These are phyloP conservation scores for Drosophila pachea DNA, from an alignment of 1,140 invertebrate species.

Conservation along the genomic window DNA sequence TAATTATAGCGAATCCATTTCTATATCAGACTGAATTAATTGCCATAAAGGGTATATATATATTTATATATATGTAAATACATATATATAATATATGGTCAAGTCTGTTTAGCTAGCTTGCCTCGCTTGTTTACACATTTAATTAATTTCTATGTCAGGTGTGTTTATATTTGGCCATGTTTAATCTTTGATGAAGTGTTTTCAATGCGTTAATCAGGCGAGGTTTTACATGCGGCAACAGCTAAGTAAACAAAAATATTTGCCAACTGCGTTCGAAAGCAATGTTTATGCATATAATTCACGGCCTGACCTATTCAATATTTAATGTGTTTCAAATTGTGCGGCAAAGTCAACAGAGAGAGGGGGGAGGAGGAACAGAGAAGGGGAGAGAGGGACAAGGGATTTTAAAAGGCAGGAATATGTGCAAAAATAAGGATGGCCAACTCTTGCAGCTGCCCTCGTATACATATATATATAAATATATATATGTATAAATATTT, in stretches of 20 bases:
- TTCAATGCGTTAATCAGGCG: slow-evolving; percentile 30
- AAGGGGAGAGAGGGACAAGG: too few species aligned
- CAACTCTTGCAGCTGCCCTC: too few species aligned
- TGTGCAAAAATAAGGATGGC: too few species aligned
- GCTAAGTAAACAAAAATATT: slow-evolving; percentile 30
- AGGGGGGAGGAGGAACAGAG: too few species aligned
- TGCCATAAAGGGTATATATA: slow-evolving; percentile 1
- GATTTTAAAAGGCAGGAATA: too few species aligned
- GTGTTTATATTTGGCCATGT: slow-evolving; percentile 26
- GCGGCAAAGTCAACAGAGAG: slow-evolving; percentile 32
- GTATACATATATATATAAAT: background rate
- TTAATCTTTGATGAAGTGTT: slow-evolving; percentile 31
- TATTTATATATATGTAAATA: too few species aligned
- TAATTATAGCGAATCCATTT: too few species aligned
- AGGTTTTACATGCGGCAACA: background rate
- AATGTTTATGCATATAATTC: slow-evolving; percentile 36
- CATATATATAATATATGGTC: slow-evolving; percentile 9
- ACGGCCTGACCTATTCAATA: slow-evolving; percentile 53
- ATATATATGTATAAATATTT: slow-evolving; percentile 39
- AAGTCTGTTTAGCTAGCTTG: background rate
- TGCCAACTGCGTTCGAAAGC: slow-evolving; percentile 29
- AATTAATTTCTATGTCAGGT: slow-evolving; percentile 39
- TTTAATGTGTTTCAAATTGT: slow-evolving; percentile 73
- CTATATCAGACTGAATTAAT: background rate
- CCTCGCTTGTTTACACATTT: slow-evolving; percentile 34